Conservation (phyloP, 2,113 vertebrate species). For the Corydoras maculifer region DNA sequence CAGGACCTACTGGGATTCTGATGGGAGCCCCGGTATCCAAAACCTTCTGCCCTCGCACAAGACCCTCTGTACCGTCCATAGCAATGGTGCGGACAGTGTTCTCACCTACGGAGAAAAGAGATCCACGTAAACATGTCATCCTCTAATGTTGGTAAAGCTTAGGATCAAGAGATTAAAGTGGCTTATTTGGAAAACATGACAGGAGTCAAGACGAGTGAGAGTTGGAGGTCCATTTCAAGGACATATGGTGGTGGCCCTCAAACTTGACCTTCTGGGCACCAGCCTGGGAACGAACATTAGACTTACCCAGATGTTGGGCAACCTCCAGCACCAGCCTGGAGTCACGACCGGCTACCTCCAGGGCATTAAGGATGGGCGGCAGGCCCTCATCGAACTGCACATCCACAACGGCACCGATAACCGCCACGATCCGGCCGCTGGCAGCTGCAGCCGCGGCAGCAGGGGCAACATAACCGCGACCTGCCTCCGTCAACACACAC, state of each 20-base stretch:
- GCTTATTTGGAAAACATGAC: too few species aligned
- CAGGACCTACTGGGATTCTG: slow-evolving; percentile 92
- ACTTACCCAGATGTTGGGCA: slow-evolving; percentile 91
- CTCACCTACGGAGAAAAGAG: slow-evolving; percentile 70
- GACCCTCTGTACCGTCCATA: slow-evolving; percentile 95
- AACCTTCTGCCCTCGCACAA: slow-evolving; percentile 93
- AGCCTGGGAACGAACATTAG: too few species aligned
- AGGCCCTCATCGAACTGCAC: slow-evolving; percentile 95
- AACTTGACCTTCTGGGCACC: too few species aligned
- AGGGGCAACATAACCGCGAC: slow-evolving; percentile 81
- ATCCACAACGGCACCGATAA: slow-evolving; percentile 95
- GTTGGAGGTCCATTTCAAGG: too few species aligned
- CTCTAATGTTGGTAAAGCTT: neutral
- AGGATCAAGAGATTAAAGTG: too few species aligned
- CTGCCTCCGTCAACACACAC: slow-evolving; percentile 50
- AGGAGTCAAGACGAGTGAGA: too few species aligned
- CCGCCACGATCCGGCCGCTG: slow-evolving; percentile 84
- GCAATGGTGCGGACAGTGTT: slow-evolving; percentile 94
- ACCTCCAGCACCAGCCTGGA: slow-evolving; percentile 91
- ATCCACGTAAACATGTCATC: neutral
- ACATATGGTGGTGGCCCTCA: too few species aligned
- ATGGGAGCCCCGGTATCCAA: slow-evolving; percentile 91
- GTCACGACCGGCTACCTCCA: slow-evolving; percentile 85
- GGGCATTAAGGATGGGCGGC: slow-evolving; percentile 90
- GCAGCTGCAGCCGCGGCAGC: slow-evolving; percentile 67